phyloP scores from a whole-genome alignment of 64 coral and sea anemone genomes.

The Pocillopora verrucosa region DNA sequence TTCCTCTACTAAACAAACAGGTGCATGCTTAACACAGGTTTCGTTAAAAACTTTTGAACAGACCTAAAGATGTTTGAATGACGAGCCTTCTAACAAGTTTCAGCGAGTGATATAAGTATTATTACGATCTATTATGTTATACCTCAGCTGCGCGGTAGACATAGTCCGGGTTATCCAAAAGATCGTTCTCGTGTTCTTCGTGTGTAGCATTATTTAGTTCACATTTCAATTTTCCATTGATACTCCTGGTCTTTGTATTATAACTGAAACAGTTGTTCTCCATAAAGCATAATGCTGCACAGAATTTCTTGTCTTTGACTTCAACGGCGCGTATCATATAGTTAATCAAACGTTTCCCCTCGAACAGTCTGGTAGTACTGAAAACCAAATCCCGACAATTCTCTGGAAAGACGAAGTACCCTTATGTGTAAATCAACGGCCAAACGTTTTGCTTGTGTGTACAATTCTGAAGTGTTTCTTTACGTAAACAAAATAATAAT shows the following conservation, averaged over 20 bases:
- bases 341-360: neutral
- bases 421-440: no score
- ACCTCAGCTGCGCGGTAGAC: neutral
- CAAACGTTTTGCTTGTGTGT: no score
- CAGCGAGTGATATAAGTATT: no score
- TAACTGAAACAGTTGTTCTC: slow-evolving; percentile 7
- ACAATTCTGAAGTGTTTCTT: no score
- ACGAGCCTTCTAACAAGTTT: no score
- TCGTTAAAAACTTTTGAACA: no score
- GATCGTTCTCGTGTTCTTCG: neutral
- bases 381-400: neutral
- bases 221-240: neutral
- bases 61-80: no score
- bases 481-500: no score
- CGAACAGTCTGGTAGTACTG: neutral
- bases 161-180: neutral
- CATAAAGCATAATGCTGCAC: neutral
- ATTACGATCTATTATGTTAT: no score
- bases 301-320: neutral
- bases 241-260: neutral
- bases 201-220: neutral
- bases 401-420: neutral
- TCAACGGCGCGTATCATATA: neutral
- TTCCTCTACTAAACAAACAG: no score
- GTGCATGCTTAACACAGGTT: no score